Base-by-base conservation (phyloP, 2,797 vertebrate genomes). In the Poecile montanus region DNA sequence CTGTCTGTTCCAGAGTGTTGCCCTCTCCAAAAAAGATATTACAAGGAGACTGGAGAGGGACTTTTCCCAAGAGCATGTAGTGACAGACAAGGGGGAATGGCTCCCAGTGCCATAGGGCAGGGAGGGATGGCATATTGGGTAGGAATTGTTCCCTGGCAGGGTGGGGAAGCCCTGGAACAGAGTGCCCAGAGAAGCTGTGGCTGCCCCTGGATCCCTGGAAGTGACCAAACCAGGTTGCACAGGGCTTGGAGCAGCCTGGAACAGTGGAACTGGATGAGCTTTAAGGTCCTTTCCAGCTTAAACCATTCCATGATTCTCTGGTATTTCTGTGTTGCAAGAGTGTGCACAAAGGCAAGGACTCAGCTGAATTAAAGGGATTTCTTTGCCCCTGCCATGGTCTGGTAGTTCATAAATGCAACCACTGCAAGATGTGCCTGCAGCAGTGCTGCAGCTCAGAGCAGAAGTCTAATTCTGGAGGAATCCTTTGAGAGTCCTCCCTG, bases 41-140 rank as follows among this genome's bases (percentile, higher is more conserved):
- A 34, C n/a, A 51, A 71, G 65, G 40, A 71, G 29, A 36, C 10
- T 57, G 45, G 15, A 65, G 29, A 47, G 72, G 17, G n/a, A 34
- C n/a, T 34, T 58, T 58, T 58, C 25, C 16, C 22, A 40, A 71
- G 58, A 38, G 10, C 17, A 50, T 30, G n/a, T 10, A 63, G 17
- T 30, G 44, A 54, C 1, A 19, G 65, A 19, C 17, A 40, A 38
- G 27, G 16, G 11, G 29, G 6, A 70, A 51, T 38, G 63, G 11
- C 6, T 45, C 0, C n/a, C 57, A 47, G 0, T n/a, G 68, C 18
- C 67, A 47, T 29, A 54, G 67, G 67, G 29, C n/a, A 72, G 26
- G 21, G 9, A 0, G 54, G 1, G 30, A 4, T 62, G 36, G 57
- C 32, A 36, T 7, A 0, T 36, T 29, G 57, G 26, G 42, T 1